Conservation (phyloP, 2,888 invertebrate genomes). For the Netelia inedita region DNA sequence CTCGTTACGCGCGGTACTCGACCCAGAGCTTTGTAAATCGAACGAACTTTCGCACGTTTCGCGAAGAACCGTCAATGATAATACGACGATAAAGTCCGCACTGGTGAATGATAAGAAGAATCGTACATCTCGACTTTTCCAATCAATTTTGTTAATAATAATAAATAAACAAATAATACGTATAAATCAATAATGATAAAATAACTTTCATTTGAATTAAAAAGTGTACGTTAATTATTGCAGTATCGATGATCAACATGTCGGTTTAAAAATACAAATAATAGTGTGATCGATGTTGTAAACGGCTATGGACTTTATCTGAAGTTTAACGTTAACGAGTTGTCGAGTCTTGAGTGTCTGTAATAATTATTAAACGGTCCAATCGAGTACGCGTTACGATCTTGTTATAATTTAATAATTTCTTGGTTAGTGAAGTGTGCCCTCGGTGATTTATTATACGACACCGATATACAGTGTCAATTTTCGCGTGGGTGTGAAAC, state of each 20-base stretch:
- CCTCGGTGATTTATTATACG: conserved; percentile 6
- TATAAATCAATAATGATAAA: not conserved
- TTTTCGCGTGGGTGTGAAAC: conserved; percentile 7
- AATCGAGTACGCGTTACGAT: not conserved
- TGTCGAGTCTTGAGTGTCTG: not conserved
- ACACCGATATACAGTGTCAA: not conserved
- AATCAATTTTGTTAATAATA: not conserved
- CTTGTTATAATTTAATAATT: conserved; percentile 29
- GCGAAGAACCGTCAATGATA: not conserved
- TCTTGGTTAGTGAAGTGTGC: conserved; percentile 53
- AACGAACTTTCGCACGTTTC: conserved; percentile 1
- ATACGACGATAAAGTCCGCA: not conserved
- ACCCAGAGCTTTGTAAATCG: conserved; percentile 49
- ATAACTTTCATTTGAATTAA: not conserved
- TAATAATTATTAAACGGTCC: not conserved
- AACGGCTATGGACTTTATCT: not conserved
- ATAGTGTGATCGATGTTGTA: conserved; percentile 1
- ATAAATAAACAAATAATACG: not conserved
- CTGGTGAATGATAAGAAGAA: conserved; percentile 9
- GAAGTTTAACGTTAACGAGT: not conserved
- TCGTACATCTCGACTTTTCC: too few relatives aligned
- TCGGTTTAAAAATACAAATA: not conserved
- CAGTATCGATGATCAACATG: not conserved
- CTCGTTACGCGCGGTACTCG: conserved; percentile 68
- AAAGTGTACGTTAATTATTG: not conserved